A percentile compares a stretch with the other conserved stretches of the same genome.
Conservation (phyloP, 2,797 vertebrate species). For the Tamandua tetradactyla region DNA sequence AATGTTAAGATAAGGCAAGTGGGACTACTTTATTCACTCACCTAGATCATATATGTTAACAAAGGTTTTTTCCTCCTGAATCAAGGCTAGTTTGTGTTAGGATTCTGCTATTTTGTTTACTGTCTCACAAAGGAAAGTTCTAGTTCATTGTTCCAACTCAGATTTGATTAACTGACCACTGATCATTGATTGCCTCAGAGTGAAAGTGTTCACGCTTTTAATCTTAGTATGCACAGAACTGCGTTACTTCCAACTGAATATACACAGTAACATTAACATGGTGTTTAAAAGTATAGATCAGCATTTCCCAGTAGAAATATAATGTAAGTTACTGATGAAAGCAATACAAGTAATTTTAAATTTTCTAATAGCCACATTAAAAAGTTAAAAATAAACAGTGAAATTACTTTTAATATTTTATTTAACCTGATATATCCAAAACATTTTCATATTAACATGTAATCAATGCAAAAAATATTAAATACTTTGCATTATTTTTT, state of each 20-base stretch:
- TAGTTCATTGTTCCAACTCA: not conserved
- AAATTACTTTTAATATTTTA: too few relatives aligned
- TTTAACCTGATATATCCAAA: too few relatives aligned
- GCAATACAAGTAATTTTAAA: too few relatives aligned
- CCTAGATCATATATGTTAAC: not conserved
- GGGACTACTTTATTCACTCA: not conserved
- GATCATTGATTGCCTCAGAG: not conserved
- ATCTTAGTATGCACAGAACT: not conserved
- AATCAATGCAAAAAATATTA: not conserved
- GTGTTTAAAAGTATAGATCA: not conserved
- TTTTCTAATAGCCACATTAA: too few relatives aligned
- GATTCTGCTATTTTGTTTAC: not conserved
- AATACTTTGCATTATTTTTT: not conserved
- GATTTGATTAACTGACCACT: not conserved
- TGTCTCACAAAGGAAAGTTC: not conserved
- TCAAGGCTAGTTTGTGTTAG: not conserved
- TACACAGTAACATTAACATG: not conserved
- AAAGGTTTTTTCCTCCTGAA: not conserved
- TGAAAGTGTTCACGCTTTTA: not conserved
- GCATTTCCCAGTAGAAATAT: too few relatives aligned
- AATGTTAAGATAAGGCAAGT: not conserved
- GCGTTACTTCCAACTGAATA: not conserved
- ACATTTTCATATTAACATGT: not conserved
- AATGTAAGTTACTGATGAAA: too few relatives aligned
- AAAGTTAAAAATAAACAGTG: too few relatives aligned